These are phyloP conservation scores for Ctenodactylus gundi DNA, from an alignment of 2,113 vertebrate genomes.

Conservation along the genomic window DNA sequence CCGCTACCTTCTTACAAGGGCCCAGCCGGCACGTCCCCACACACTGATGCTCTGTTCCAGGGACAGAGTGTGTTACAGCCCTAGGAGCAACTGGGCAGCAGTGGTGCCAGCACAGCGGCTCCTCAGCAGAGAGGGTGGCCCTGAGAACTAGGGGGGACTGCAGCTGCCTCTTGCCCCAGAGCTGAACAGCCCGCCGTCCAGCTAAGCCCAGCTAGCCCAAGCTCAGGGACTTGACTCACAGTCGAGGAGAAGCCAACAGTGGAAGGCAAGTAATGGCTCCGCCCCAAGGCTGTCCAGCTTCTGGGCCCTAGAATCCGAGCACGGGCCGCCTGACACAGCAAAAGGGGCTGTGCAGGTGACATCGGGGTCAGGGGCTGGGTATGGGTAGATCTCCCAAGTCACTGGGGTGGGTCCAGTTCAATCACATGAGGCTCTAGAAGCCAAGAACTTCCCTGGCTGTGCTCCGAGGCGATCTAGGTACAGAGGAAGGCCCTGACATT, in stretches of 20 bases:
- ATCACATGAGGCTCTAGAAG: no score
- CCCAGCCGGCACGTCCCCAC: no score
- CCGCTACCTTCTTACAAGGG: not conserved
- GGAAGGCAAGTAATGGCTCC: not conserved
- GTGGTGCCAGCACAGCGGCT: not conserved
- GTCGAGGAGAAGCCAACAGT: not conserved
- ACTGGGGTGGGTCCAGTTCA: no score
- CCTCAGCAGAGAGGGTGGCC: fast-evolving
- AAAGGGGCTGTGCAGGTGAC: no score
- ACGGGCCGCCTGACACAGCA: fast-evolving
- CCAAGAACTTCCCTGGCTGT: not conserved
- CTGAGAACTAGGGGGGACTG: not conserved
- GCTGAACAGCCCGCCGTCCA: no score
- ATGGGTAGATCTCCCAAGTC: fast-evolving
- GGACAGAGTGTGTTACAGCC: not conserved
- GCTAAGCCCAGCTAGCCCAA: not conserved
- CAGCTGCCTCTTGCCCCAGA: not conserved
- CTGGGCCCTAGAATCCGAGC: not conserved
- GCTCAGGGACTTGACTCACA: fast-evolving
- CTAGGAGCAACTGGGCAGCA: not conserved
- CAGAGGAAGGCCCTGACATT: no score
- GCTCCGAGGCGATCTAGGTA: not conserved
- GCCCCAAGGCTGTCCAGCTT: fast-evolving
- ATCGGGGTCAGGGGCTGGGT: fast-evolving
- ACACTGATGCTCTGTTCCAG: no score